These are phyloP conservation scores for Macroramphosus scolopax DNA, from an alignment of 2,797 vertebrate genomes.

Conservation along the genomic window DNA sequence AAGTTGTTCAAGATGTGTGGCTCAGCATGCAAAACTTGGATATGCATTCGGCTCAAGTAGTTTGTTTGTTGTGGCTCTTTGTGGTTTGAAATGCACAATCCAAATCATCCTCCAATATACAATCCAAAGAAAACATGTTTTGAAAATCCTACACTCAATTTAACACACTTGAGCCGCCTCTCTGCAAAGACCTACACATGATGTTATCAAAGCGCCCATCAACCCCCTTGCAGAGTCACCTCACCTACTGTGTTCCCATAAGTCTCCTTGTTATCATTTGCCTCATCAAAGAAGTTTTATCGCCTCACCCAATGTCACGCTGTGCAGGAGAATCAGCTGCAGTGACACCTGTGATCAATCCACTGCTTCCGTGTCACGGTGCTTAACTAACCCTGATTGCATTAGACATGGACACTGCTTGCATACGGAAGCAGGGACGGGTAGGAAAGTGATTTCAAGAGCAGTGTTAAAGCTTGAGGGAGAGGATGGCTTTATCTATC, in stretches of 20 bases:
- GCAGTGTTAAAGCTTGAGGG: constrained; percentile 30
- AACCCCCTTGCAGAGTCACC: not conserved
- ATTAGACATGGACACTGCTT: constrained; percentile 50
- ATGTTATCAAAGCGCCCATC: not conserved
- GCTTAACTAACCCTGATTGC: constrained; percentile 47
- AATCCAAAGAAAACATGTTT: not conserved
- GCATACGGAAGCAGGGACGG: constrained; percentile 44
- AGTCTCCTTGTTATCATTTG: constrained; percentile 15
- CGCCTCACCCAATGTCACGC: constrained; percentile 44
- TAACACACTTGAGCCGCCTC: constrained; percentile 1
- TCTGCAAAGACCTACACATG: not conserved
- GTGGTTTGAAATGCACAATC: constrained; percentile 1
- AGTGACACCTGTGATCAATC: constrained; percentile 53
- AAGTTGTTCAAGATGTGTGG: constrained; percentile 23
- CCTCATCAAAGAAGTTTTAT: constrained; percentile 19
- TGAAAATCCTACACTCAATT: not conserved
- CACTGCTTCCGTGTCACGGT: constrained; percentile 38
- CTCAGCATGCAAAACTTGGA: constrained; percentile 19
- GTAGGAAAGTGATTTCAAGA: constrained; percentile 42
- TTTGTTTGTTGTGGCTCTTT: constrained; percentile 12
- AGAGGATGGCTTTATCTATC: constrained; percentile 57
- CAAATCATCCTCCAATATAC: not conserved
- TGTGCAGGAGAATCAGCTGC: constrained; percentile 37
- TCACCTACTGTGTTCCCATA: constrained; percentile 1
- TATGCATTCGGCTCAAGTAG: constrained; percentile 15